Evolutionary conservation across 2,888 invertebrate species (phyloP).

Genomic region (Caenorhabditis sp.): DNA sequence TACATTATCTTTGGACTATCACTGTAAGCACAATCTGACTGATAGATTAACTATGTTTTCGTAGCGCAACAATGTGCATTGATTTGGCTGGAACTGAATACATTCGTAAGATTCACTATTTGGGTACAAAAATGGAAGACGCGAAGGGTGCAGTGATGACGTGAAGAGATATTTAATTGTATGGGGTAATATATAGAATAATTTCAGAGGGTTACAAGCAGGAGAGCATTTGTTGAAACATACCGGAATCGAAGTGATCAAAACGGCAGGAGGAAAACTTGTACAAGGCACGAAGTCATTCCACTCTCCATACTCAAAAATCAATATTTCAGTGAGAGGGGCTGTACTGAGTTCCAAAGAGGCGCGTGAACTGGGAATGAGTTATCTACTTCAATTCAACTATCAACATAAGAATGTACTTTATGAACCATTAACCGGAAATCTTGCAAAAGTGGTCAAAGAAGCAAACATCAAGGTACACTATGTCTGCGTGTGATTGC

Average conservation of each 20-base stretch:
- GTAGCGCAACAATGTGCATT: constrained; percentile 79
- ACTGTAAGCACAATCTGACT: constrained; percentile 61
- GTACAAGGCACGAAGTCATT: constrained; percentile 63
- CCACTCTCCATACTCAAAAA: neutral
- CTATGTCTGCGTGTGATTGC: too few relatives aligned
- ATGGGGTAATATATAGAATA: neutral
- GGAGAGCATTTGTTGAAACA: constrained; percentile 78
- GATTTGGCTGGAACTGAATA: constrained; percentile 79
- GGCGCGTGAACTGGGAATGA: constrained; percentile 72
- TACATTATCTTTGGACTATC: constrained; percentile 79
- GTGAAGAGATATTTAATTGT: constrained; percentile 20
- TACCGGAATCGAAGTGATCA: constrained; percentile 77
- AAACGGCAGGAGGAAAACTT: constrained; percentile 78
- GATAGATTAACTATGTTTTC: constrained; percentile 6
- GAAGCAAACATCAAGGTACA: constrained; percentile 77
- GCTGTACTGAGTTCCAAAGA: constrained; percentile 74
- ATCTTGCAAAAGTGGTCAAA: constrained; percentile 74
- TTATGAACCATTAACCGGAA: constrained; percentile 77
- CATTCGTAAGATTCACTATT: constrained; percentile 77
- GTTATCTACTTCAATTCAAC: constrained; percentile 73
- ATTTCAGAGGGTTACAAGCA: constrained; percentile 75
- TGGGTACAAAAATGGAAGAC: constrained; percentile 79
- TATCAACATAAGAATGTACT: constrained; percentile 77
- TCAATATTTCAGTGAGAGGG: constrained; percentile 65
- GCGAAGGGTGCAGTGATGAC: constrained; percentile 78